Evolutionary conservation across 2,888 invertebrate genomes (phyloP), one percentile per base, ranked within the genome.

Genomic region (Phrixothrix hirtus): DNA sequence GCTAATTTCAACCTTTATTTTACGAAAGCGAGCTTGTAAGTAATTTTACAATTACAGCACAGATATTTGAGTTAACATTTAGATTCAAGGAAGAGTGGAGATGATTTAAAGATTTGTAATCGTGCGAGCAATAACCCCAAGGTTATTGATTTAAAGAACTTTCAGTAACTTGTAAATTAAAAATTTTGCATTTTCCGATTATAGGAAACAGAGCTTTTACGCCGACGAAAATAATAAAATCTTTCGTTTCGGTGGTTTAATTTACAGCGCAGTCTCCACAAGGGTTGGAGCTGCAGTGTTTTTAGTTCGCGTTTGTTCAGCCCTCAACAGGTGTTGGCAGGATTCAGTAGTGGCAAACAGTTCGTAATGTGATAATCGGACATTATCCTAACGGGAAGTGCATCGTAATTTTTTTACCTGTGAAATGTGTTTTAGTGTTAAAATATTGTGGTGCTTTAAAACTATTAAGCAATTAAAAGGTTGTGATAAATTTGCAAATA

Each of bases 311-410:
- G 54, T 57, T 55, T 54, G 59, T 47, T 47, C 50, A 49, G 43
- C 55, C 55, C 46, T 59, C 61, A 61, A 61, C 61, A 61, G 61
- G 61, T 61, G 61, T 55, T 55, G 55, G 34, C 21, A 41, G 26
- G 43, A 46, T 34, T 47, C 46, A 50, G 55, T 54, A 49, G 44
- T 49, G 44, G 44, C 54, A 54, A 49, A 54, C 43, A 36, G 34
- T 30, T 46, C 36, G 46, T 45, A 37, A 55, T 41, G 55, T 31
- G 41, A 50, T 50, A 49, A 46, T 7, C 21, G 21, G 7, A 3
- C 3, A 7, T 3, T 21, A 21, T 21, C 7, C 7, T 21, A 21
- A 5, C 3, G 21, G 3, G 21, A 21, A 21, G 21, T 7, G 21
- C 7, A 5, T 7, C 4, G 21, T 21, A 21, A 21, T 21, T 21